Percentiles rank a stretch among this genome's conserved stretches.
These are phyloP conservation scores for Champsocephalus esox DNA, from an alignment of 2,797 vertebrate genomes.

Conservation along the genomic window DNA sequence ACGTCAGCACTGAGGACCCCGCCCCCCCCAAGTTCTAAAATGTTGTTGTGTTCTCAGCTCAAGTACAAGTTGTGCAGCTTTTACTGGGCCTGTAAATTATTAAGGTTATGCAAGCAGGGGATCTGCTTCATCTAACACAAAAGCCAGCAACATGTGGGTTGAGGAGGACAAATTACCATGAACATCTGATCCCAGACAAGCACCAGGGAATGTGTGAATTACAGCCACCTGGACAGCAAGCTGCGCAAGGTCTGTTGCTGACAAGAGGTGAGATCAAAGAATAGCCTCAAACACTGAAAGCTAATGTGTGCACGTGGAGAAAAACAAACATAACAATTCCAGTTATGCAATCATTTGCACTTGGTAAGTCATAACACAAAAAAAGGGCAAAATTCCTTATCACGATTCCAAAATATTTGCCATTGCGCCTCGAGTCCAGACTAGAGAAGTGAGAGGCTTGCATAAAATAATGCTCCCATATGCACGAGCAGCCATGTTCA, in stretches of 20 bases:
- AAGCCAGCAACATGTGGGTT: slow-evolving; percentile 46
- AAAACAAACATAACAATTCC: slow-evolving; percentile 9
- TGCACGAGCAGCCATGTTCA: slow-evolving; percentile 66
- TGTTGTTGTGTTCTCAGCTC: slow-evolving; percentile 22
- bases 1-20: slow-evolving; percentile 2
- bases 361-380: slow-evolving; percentile 3
- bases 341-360: slow-evolving; percentile 23
- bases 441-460: slow-evolving; percentile 39
- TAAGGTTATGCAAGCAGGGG: slow-evolving; percentile 42
- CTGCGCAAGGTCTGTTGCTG: slow-evolving; percentile 41
- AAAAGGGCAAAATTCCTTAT: slow-evolving; percentile 10
- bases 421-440: slow-evolving; percentile 4
- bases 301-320: slow-evolving; percentile 40
- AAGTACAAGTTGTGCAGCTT: slow-evolving; percentile 34
- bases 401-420: slow-evolving; percentile 18
- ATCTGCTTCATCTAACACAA: slow-evolving; percentile 48
- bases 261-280: slow-evolving; percentile 59
- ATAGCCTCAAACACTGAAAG: slow-evolving; percentile 26
- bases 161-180: slow-evolving; percentile 58
- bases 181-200: slow-evolving; percentile 63
- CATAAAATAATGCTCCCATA: slow-evolving; percentile 62
- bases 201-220: slow-evolving; percentile 51
- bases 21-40: slow-evolving; percentile 2
- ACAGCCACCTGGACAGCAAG: slow-evolving; percentile 61
- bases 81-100: slow-evolving; percentile 65